Base-by-base conservation (phyloP, 1,140 invertebrate species). In the Bombus superbus region DNA sequence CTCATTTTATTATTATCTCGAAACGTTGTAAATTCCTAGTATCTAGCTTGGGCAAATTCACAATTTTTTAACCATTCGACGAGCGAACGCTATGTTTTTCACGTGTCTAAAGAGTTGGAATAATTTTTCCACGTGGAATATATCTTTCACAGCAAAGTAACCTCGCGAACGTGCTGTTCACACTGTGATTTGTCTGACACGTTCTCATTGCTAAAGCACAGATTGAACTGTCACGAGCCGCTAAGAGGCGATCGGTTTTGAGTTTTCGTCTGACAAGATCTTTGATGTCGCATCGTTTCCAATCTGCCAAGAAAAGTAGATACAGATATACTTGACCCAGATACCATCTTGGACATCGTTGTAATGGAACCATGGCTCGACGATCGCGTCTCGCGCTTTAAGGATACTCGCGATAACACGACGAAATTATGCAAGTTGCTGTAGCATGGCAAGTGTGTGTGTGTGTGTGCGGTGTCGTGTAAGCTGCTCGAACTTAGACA, bases 231-330 rank as follows among this genome's bases (percentile, higher is more conserved):
- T 83, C 81, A 15, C 15, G 35, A 57, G 32, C 32, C 22, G 25
- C 1, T 57, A 64, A 77, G 68, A 83, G 59, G 59, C 81, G 53
- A 83, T 75, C 81, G 35, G 25, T 68, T 35, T 66, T 62, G 77
- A 64, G 38, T 47, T 44, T 47, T 18, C 38, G 9, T 18, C n/a
- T 0, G 4, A 3, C 32, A 2, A 10, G 10, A 64, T 28, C n/a
- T 47, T 79, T 18, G 22, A 10, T 35, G 35, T n/a, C 32, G 0
- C 32, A n/a, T 11, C 13, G 15, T 9, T 68, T 15, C 2, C 10
- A 53, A 75, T 22, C n/a, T 8, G 3, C 32, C 1, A 25, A 4
- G 10, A 53, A 15, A 25, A 9, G 11, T 35, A 66, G 13, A 25
- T 53, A 53, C 1, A 3, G 22, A 9, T 53, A 13, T 28, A 25